Conservation (phyloP, 2,888 invertebrate genomes). For the Panopea generosa region DNA sequence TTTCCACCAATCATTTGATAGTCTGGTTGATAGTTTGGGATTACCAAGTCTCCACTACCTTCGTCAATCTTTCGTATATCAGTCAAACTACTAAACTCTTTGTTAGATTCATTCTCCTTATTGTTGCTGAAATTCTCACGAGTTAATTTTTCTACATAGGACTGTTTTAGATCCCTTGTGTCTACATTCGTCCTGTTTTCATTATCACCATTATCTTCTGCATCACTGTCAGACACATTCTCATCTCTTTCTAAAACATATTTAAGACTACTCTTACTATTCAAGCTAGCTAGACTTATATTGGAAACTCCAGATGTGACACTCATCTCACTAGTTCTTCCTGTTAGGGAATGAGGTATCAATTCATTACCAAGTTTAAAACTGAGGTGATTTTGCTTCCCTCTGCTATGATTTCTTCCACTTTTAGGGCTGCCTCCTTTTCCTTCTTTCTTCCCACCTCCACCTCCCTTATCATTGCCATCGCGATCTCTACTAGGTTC, state of each 20-base stretch:
- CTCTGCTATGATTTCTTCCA: slow-evolving; percentile 59
- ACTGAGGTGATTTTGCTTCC: slow-evolving; percentile 61
- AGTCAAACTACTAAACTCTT: slow-evolving; percentile 54
- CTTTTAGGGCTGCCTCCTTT: slow-evolving; percentile 65
- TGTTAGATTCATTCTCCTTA: slow-evolving; percentile 11
- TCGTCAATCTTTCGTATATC: slow-evolving; percentile 65
- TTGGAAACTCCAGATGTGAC: slow-evolving; percentile 69
- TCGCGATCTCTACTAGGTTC: slow-evolving; percentile 65
- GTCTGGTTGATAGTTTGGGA: slow-evolving; percentile 56
- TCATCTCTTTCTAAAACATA: slow-evolving; percentile 73
- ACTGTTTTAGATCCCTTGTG: slow-evolving; percentile 33
- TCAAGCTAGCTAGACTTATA: slow-evolving; percentile 67
- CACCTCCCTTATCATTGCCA: slow-evolving; percentile 65
- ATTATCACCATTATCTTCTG: slow-evolving; percentile 60
- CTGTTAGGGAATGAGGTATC: slow-evolving; percentile 35
- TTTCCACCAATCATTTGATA: slow-evolving; percentile 56
- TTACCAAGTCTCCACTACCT: slow-evolving; percentile 23
- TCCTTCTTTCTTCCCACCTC: slow-evolving; percentile 66
- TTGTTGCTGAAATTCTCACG: slow-evolving; percentile 31
- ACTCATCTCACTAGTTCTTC: slow-evolving; percentile 67
- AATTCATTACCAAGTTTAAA: slow-evolving; percentile 37
- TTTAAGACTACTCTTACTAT: slow-evolving; percentile 72
- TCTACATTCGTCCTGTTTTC: slow-evolving; percentile 33
- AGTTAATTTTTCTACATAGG: slow-evolving; percentile 47
- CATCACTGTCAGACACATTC: slow-evolving; percentile 66